A percentile compares a stretch with the other conserved stretches of the same genome.
These are phyloP conservation scores for Epinephelus fuscoguttatus DNA, from an alignment of 2,113 vertebrate species.

Conservation along the genomic window DNA sequence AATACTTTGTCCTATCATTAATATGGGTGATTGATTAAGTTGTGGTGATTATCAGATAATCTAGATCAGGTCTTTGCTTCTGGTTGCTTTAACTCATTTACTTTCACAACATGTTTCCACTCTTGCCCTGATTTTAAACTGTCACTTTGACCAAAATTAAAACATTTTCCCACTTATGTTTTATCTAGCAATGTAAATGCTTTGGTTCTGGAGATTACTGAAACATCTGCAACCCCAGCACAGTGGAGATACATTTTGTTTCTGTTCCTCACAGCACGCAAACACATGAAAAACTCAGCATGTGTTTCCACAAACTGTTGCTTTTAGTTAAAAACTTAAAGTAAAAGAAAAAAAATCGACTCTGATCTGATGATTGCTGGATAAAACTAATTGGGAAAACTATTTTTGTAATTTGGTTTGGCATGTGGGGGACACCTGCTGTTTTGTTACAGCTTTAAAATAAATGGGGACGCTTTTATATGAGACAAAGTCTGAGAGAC, in stretches of 20 bases:
- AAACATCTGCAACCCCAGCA: not conserved
- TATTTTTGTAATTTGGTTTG: not conserved
- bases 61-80: not conserved
- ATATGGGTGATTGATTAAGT: not conserved
- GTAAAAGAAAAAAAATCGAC: not conserved
- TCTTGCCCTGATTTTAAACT: not conserved
- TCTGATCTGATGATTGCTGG: accelerated
- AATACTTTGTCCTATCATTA: not conserved
- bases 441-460: not conserved
- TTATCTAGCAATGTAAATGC: not conserved
- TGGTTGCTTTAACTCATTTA: not conserved
- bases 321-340: no score
- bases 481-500: conserved; percentile 8
- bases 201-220: not conserved
- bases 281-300: not conserved
- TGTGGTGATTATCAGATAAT: not conserved
- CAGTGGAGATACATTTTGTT: not conserved
- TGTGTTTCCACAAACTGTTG: not conserved
- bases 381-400: not conserved
- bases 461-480: not conserved
- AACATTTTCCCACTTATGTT: not conserved
- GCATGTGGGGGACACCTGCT: not conserved
- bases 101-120: not conserved
- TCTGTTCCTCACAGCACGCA: not conserved
- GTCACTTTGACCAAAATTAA: not conserved